Base-by-base conservation (phyloP, 2,888 invertebrate species). In the Chymomyza amoena region DNA sequence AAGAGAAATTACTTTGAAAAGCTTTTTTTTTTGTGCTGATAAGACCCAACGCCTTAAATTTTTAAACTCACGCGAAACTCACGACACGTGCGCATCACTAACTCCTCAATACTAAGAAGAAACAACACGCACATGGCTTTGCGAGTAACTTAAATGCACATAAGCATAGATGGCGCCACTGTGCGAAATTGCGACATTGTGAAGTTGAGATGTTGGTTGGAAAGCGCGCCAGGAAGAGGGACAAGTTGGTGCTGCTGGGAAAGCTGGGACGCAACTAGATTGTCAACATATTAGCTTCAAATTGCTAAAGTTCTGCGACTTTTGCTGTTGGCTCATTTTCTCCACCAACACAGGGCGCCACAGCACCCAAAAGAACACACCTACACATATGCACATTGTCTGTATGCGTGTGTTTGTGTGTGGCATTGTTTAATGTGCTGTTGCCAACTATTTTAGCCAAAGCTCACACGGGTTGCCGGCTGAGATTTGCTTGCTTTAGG, bases 381-480 rank as follows among this genome's bases (percentile, higher is more conserved):
- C 63, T 20, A 52, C 61, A 70, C 63, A 10, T 25, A 51, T 3
- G 20, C 15, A n/a, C 13, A 54, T 56, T 15, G 10, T 59, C 28
- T 36, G 66, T 10, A 63, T 66, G 62, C 16, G 20, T 68, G 64
- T 62, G 68, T 65, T 65, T 64, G 70, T 62, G 72, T 28, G 71
- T 64, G 71, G 63, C 77, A 74, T 75, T 89, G 81, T 84, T 88
- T 89, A 89, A 89, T 89, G 81, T 89, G 86, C 78, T 89, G 89
- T 89, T 89, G 89, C 88, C 89, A 89, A 89, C 89, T 89, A 89
- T 89, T 88, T 88, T 80, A 81, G 86, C 89, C 84, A 84, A 69
- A 87, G 86, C 87, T 84, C 83, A 84, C 80, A 84, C 84, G 86
- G 86, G 64, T 66, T 62, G 51, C 69, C 75, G 78, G 75, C 85